Evolutionary conservation across 2,888 invertebrate genomes (phyloP).

Genomic region (Vannuccia rotundouncinata): DNA sequence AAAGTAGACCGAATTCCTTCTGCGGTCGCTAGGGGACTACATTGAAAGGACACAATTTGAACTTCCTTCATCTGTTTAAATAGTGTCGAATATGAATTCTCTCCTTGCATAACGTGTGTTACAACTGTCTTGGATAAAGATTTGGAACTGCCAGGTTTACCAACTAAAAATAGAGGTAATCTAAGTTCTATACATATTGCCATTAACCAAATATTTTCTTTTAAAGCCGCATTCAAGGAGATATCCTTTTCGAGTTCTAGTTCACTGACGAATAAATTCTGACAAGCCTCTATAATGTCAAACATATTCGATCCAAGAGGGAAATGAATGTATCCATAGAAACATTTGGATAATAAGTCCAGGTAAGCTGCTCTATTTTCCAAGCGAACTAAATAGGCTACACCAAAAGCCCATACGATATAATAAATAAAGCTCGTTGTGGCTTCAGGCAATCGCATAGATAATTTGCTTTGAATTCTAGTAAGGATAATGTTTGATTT

Average conservation of each 20-base stretch:
- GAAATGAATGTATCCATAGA: background rate
- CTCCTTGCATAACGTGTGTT: constrained; percentile 51
- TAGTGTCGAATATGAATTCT: constrained; percentile 33
- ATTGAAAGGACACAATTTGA: constrained; percentile 53
- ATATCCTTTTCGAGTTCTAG: constrained; percentile 47
- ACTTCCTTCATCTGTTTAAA: constrained; percentile 42
- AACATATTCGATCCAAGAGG: background rate
- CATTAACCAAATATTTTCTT: constrained; percentile 55
- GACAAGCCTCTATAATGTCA: constrained; percentile 44
- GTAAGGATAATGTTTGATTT: background rate
- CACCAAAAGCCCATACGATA: background rate
- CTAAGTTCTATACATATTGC: constrained; percentile 52
- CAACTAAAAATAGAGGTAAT: constrained; percentile 53
- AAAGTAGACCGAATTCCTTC: constrained; percentile 51
- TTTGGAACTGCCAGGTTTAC: constrained; percentile 55
- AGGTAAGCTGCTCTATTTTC: background rate
- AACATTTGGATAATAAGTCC: background rate
- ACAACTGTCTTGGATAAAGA: constrained; percentile 54
- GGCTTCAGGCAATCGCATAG: background rate
- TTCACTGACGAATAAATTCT: constrained; percentile 47
- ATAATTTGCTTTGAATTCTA: background rate
- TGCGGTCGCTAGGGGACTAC: constrained; percentile 50
- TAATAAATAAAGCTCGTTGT: background rate
- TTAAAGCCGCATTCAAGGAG: constrained; percentile 50
- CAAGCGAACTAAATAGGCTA: background rate